Base-by-base conservation (phyloP, 2,888 invertebrate genomes). In the Criorhina ranunculi region DNA sequence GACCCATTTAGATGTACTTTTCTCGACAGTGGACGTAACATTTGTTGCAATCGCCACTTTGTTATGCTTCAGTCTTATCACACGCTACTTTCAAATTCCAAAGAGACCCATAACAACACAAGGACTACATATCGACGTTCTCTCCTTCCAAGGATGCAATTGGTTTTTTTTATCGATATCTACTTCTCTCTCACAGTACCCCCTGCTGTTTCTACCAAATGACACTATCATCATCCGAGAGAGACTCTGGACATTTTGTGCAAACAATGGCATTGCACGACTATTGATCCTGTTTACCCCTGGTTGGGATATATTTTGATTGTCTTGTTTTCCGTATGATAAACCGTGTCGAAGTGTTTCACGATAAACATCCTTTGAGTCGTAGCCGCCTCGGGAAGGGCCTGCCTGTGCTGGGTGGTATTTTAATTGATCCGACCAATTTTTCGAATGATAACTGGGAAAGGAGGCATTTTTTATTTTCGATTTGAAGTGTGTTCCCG, bases 331-430 rank as follows among this genome's bases (percentile, higher is more conserved):
- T 85, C 76, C 70, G 35, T 44, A 51, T 66, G 75, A 85, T 85
- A 76, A 83, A 79, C 79, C 83, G 70, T 85, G 80, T 85, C 85
- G 75, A 85, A 85, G 76, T 85, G 75, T 72, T 80, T 80, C 9
- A 7, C 64, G 85, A 85, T 85, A 80, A 80, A 80, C 42, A 53
- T 79, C 62, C 69, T 79, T 85, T 85, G 62, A 57, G 49, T 8
- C 40, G 57, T 15, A 57, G 46, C 73, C 75, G 83, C 46, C 79
- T 51, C 29, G 35, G 9, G 29, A 66, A 67, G 51, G 15, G n/a
- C 33, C 35, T 49, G 11, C 40, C 29, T 64, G 53, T 33, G 35
- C 69, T 76, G 85, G 85, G 85, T 85, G 85, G 85, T 64, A 85
- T 85, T 85, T 76, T 85, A 85, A 85, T 85, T 85, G 85, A 80